Percentiles rank a stretch among this genome's conserved stretches.
These are phyloP conservation scores for Ia io DNA, from an alignment of 2,113 vertebrate species.

Conservation along the genomic window DNA sequence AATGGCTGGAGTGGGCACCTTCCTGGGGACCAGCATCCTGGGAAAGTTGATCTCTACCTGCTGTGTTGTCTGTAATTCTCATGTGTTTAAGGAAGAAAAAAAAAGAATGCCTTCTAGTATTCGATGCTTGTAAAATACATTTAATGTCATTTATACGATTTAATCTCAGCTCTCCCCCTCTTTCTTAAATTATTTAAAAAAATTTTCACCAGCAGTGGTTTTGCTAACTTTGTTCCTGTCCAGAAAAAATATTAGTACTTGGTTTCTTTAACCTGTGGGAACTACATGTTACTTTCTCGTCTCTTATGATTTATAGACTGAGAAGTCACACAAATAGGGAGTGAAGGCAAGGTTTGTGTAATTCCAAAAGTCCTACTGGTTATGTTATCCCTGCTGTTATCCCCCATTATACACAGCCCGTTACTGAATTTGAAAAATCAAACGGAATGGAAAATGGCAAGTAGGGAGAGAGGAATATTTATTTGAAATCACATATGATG, in stretches of 20 bases:
- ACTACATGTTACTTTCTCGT: neutral
- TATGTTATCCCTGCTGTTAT: neutral
- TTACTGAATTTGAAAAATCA: conserved; percentile 35
- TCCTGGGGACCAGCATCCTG: neutral
- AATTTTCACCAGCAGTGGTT: neutral
- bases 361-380: neutral
- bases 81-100: neutral
- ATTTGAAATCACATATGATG: neutral
- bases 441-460: neutral
- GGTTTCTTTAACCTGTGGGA: neutral
- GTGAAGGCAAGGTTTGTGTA: neutral
- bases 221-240: conserved; percentile 11
- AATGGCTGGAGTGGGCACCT: neutral
- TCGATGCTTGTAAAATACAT: neutral
- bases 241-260: neutral
- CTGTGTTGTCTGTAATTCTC: neutral
- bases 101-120: neutral
- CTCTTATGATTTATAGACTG: neutral
- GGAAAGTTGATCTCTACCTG: neutral
- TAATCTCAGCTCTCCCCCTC: neutral
- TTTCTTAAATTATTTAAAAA: neutral
- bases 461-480: neutral
- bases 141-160: neutral
- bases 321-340: neutral
- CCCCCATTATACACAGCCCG: neutral